Percentiles rank a stretch among this genome's conserved stretches.
phyloP scores from a whole-genome alignment of 1,140 invertebrate species.

The Plectus sambesii region DNA sequence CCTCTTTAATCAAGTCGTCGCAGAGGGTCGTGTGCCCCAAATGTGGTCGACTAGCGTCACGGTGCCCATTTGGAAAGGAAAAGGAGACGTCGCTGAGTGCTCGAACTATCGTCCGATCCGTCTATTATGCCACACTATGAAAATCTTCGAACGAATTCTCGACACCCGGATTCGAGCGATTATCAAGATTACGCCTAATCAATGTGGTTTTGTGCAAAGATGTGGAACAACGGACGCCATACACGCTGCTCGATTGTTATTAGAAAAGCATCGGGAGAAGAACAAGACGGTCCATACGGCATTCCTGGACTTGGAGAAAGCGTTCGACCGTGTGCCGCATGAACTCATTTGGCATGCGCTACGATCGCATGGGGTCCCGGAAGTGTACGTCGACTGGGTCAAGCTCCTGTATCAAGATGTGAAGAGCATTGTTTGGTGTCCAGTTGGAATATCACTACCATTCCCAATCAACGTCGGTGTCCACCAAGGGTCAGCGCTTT shows the following conservation, averaged over 20 bases:
- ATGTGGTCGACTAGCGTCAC: not conserved
- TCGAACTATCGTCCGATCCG: not conserved
- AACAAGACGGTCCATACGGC: not conserved
- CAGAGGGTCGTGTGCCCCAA: not conserved
- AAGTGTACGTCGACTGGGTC: not conserved
- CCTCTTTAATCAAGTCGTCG: not conserved
- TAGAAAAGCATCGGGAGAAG: not conserved
- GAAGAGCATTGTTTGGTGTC: not conserved
- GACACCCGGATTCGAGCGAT: not conserved
- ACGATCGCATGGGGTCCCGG: not conserved
- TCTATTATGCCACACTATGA: not conserved
- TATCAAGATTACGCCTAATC: not conserved
- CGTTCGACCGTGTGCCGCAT: too few relatives aligned
- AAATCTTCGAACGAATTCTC: not conserved
- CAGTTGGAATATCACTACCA: not conserved
- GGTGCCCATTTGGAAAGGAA: too few relatives aligned
- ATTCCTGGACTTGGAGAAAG: too few relatives aligned
- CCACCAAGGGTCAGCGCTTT: too few relatives aligned
- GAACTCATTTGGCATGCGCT: too few relatives aligned
- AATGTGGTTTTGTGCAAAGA: not conserved
- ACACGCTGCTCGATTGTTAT: not conserved
- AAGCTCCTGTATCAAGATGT: not conserved
- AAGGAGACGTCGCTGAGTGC: not conserved
- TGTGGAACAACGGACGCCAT: slow-evolving; percentile 1
- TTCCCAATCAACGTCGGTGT: too few relatives aligned